Conservation (phyloP, 2,113 vertebrate species). For the Ochotona princeps region DNA sequence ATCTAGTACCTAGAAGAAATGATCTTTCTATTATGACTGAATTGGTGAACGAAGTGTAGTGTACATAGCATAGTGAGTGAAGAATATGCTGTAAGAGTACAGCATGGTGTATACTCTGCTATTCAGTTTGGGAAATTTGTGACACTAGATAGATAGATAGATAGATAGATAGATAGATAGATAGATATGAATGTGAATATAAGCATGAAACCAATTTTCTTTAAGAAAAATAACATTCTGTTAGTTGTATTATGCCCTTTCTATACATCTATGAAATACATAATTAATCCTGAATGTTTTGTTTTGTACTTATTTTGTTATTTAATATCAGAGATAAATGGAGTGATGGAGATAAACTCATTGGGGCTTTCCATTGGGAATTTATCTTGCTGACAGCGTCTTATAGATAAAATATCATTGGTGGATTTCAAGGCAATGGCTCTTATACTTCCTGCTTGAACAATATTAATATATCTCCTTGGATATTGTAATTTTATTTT, state of each 20-base stretch:
- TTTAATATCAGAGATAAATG: not conserved
- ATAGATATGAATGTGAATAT: not conserved
- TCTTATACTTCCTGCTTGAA: not conserved
- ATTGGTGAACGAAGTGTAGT: not conserved
- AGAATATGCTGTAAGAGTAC: not conserved
- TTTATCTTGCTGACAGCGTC: not conserved
- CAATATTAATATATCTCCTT: not conserved
- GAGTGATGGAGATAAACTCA: not conserved
- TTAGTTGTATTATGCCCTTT: not conserved
- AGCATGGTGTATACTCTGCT: not conserved
- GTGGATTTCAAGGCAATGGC: not conserved
- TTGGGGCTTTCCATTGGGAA: not conserved
- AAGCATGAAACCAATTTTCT: not conserved
- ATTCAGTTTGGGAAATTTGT: not conserved
- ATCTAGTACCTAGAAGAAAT: not conserved
- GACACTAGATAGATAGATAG: rapidly evolving
- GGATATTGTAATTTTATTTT: not conserved
- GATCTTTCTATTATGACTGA: not conserved
- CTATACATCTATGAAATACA: not conserved
- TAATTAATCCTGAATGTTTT: not conserved
- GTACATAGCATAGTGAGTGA: not conserved
- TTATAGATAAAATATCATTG: conserved; percentile 30
- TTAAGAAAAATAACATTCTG: not conserved
- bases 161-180: too few relatives aligned
- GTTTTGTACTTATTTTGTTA: conserved; percentile 18